These are phyloP conservation scores for Agrochola litura DNA, from an alignment of 2,888 invertebrate genomes.

Conservation along the genomic window DNA sequence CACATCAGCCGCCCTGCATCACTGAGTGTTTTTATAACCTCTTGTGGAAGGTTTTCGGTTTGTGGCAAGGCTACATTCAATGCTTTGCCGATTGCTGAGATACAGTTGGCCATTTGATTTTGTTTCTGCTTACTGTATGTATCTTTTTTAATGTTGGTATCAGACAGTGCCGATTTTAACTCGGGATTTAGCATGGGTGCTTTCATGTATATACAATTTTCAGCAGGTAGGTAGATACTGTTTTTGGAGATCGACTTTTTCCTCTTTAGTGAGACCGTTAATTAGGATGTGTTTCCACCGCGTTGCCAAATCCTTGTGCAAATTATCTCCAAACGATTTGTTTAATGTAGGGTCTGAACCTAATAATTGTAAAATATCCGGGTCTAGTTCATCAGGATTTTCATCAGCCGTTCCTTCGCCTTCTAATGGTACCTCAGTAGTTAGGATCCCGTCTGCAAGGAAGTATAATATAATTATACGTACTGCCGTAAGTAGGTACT, in stretches of 20 bases:
- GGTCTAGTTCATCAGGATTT: too few species aligned
- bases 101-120: constrained; percentile 46
- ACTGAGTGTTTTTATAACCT: constrained; percentile 37
- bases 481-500: background rate
- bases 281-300: constrained; percentile 17
- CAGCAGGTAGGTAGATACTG: constrained; percentile 45
- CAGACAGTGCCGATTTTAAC: constrained; percentile 29
- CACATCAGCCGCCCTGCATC: constrained; percentile 55
- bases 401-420: too few species aligned
- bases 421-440: too few species aligned
- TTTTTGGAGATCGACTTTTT: constrained; percentile 19
- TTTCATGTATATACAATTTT: constrained; percentile 47
- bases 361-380: constrained; percentile 12
- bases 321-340: background rate
- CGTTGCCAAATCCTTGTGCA: constrained; percentile 2
- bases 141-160: too few species aligned
- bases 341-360: constrained; percentile 5
- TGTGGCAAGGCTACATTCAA: constrained; percentile 20
- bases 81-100: constrained; percentile 45
- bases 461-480: background rate
- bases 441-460: background rate
- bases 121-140: constrained; percentile 23
- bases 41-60: constrained; percentile 16
- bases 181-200: constrained; percentile 51
- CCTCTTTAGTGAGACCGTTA: constrained; percentile 23